Percentiles rank a stretch among this genome's conserved stretches.
Conservation (phyloP, 2,113 vertebrate species). For the Hemiscyllium ocellatum region DNA sequence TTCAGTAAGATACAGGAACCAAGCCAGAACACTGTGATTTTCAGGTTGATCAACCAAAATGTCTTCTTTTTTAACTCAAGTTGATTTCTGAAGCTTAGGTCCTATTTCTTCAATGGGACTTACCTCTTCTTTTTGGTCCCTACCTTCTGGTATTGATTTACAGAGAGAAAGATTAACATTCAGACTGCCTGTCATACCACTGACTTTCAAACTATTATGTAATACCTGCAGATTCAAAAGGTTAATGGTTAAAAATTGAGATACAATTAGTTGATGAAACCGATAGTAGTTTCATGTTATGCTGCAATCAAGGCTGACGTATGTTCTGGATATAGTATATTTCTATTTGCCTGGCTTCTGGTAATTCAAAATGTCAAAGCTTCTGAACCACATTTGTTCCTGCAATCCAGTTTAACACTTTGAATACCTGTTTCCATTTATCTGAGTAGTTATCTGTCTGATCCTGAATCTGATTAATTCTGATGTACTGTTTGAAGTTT, state of each 20-base stretch:
- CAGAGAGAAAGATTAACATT: neutral
- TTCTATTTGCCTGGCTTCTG: neutral
- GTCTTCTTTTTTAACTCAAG: neutral
- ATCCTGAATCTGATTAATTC: neutral
- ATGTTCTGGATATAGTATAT: neutral
- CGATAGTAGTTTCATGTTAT: neutral
- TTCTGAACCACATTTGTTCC: neutral
- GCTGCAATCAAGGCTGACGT: neutral
- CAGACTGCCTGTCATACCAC: neutral
- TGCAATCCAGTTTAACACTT: neutral
- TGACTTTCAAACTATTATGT: neutral
- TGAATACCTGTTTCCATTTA: neutral
- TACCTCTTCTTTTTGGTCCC: neutral
- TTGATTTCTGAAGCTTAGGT: neutral
- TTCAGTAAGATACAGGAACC: neutral
- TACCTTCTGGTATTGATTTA: neutral
- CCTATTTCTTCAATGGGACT: too few relatives aligned
- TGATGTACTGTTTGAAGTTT: neutral
- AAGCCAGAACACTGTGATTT: constrained; percentile 8
- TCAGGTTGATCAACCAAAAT: neutral
- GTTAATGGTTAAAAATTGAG: neutral
- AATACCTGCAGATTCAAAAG: neutral
- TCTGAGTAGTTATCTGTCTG: neutral
- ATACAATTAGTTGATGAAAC: neutral
- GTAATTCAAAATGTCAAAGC: neutral